A percentile compares a stretch with the other conserved stretches of the same genome.
These are phyloP conservation scores for Paguma larvata DNA, from an alignment of 2,797 vertebrate genomes.

Conservation along the genomic window DNA sequence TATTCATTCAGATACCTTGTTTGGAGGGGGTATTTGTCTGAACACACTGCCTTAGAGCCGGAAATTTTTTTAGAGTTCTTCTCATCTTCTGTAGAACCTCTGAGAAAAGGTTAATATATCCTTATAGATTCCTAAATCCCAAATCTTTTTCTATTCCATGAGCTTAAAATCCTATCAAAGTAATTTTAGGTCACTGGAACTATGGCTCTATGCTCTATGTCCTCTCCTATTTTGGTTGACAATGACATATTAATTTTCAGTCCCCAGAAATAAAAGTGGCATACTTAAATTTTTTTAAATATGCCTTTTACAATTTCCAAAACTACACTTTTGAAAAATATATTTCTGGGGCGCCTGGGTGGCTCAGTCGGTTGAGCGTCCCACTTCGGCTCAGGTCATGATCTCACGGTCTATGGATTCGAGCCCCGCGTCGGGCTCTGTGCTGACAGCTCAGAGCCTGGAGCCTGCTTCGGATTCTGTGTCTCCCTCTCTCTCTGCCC, in stretches of 20 bases:
- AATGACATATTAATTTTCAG: constrained; percentile 30
- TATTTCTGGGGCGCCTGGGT: not conserved
- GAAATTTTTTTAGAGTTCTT: constrained; percentile 3
- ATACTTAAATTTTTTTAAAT: constrained; percentile 6
- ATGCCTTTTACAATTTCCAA: constrained; percentile 43
- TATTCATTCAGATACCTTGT: constrained; percentile 54
- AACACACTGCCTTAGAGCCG: constrained; percentile 20
- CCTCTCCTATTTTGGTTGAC: not conserved
- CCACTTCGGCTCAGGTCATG: too few species aligned
- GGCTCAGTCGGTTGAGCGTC: too few species aligned
- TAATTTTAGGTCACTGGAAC: constrained; percentile 57
- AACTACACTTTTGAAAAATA: not conserved
- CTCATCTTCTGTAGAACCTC: constrained; percentile 48
- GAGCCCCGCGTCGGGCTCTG: too few species aligned
- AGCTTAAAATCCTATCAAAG: constrained; percentile 64
- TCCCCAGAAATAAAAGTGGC: constrained; percentile 45
- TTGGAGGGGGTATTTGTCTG: constrained; percentile 9
- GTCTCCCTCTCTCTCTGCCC: too few species aligned
- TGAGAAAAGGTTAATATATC: constrained; percentile 72
- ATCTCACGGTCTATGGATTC: too few species aligned
- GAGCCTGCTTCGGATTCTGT: too few species aligned
- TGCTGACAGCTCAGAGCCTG: too few species aligned
- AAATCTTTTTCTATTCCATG: constrained; percentile 49
- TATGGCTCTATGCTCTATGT: not conserved
- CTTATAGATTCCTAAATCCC: constrained; percentile 61